Percentiles rank a stretch among this genome's conserved stretches.
Evolutionary conservation across 2,113 vertebrate species (phyloP).

Genomic region (Empidonax alnorum): DNA sequence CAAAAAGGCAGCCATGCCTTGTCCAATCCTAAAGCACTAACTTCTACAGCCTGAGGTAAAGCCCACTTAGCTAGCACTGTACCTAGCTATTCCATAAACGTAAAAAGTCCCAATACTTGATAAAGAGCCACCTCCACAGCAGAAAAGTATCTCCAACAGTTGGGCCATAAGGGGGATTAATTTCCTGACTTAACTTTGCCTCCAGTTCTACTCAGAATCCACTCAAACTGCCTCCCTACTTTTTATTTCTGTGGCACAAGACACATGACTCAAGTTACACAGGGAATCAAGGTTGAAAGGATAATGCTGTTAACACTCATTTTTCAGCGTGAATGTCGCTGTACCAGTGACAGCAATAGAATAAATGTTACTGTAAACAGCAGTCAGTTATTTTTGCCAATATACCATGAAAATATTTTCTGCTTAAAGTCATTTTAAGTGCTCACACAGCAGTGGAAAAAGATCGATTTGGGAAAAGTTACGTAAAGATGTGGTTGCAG

Average conservation of each 20-base stretch:
- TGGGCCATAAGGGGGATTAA: neutral
- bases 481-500: neutral
- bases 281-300: constrained; percentile 6
- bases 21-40: neutral
- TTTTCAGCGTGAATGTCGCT: neutral
- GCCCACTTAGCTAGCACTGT: neutral
- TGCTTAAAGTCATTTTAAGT: neutral
- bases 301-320: neutral
- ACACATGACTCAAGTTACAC: neutral
- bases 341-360: neutral
- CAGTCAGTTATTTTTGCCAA: neutral
- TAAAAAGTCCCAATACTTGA: neutral
- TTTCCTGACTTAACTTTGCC: neutral
- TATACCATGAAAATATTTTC: neutral
- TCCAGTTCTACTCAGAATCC: neutral
- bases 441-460: neutral
- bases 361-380: constrained; percentile 1
- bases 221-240: neutral
- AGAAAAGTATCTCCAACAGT: neutral
- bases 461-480: neutral
- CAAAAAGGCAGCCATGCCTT: fast-evolving
- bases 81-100: neutral
- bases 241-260: neutral
- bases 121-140: neutral
- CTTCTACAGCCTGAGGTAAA: neutral